These are phyloP conservation scores for Laticauda colubrina DNA, from an alignment of 2,113 vertebrate genomes.

Conservation along the genomic window DNA sequence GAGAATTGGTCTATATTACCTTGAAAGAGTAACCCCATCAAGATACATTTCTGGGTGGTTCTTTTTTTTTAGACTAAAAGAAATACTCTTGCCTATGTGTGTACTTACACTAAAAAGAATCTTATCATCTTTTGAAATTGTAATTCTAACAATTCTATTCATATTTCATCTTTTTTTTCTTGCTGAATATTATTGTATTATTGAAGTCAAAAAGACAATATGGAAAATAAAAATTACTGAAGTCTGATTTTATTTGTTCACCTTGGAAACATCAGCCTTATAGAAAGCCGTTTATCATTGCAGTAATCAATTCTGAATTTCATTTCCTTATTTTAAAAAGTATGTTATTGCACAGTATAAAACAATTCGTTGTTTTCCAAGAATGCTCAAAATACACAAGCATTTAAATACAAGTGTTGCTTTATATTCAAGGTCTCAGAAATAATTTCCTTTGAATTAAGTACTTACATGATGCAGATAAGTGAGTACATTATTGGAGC, in stretches of 20 bases:
- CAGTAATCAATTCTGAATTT: conserved; percentile 53
- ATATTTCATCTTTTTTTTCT: background rate
- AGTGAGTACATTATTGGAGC: background rate
- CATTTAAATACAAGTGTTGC: background rate
- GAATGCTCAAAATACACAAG: background rate
- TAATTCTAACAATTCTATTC: conserved; percentile 28
- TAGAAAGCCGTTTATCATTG: conserved; percentile 45
- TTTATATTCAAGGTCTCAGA: background rate
- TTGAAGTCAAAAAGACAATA: conserved; percentile 50
- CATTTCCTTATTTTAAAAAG: conserved; percentile 41
- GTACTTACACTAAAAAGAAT: background rate
- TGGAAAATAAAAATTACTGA: conserved; percentile 44
- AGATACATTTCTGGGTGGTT: background rate
- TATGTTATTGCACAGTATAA: conserved; percentile 29
- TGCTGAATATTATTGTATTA: conserved; percentile 51
- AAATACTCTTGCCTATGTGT: conserved; percentile 18
- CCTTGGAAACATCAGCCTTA: conserved; percentile 50
- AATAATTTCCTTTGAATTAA: background rate
- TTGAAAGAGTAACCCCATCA: background rate
- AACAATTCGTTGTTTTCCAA: background rate
- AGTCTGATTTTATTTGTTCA: conserved; percentile 54
- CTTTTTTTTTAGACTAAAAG: background rate
- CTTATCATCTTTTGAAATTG: conserved; percentile 29
- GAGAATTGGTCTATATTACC: background rate
- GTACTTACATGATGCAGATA: background rate